Evolutionary conservation across 2,113 vertebrate species (phyloP).

Genomic region (Pollachius pollachius): DNA sequence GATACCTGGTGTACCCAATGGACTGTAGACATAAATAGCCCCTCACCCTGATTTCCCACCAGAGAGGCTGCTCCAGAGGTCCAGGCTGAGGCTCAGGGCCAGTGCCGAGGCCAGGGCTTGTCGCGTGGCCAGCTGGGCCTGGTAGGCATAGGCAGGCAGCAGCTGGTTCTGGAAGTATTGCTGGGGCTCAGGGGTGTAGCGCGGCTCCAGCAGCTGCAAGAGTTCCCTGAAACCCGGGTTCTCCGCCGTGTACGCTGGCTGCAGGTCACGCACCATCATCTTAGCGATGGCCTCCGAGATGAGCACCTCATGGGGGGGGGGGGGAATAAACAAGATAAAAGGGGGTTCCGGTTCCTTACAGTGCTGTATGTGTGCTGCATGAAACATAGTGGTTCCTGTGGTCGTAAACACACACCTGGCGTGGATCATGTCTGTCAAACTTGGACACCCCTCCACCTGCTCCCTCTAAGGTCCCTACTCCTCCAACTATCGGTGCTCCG

Average conservation of each 20-base stretch:
- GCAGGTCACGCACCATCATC: constrained; percentile 78
- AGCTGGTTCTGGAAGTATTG: constrained; percentile 76
- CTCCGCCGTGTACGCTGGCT: constrained; percentile 74
- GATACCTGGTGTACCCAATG: too few relatives aligned
- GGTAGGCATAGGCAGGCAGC: constrained; percentile 75
- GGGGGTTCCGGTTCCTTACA: neutral
- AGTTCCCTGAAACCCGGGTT: constrained; percentile 75
- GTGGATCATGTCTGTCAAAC: constrained; percentile 76
- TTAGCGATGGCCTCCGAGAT: constrained; percentile 78
- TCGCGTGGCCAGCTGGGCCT: constrained; percentile 74
- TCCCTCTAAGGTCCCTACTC: constrained; percentile 40
- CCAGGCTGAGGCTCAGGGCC: constrained; percentile 73
- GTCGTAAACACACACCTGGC: constrained; percentile 58
- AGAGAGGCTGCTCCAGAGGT: constrained; percentile 63
- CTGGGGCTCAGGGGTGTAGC: constrained; percentile 70
- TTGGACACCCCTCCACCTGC: constrained; percentile 54
- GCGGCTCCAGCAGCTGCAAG: constrained; percentile 76
- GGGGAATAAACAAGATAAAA: neutral
- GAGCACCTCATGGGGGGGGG: constrained; percentile 53
- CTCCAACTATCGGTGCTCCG: constrained; percentile 39
- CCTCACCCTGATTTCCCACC: constrained; percentile 46
- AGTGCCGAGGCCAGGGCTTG: constrained; percentile 71
- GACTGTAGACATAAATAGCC: neutral
- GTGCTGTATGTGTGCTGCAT: neutral
- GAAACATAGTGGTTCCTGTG: neutral